Base-by-base conservation (phyloP, 2,888 invertebrate genomes). In the Drosophila paranaensis region DNA sequence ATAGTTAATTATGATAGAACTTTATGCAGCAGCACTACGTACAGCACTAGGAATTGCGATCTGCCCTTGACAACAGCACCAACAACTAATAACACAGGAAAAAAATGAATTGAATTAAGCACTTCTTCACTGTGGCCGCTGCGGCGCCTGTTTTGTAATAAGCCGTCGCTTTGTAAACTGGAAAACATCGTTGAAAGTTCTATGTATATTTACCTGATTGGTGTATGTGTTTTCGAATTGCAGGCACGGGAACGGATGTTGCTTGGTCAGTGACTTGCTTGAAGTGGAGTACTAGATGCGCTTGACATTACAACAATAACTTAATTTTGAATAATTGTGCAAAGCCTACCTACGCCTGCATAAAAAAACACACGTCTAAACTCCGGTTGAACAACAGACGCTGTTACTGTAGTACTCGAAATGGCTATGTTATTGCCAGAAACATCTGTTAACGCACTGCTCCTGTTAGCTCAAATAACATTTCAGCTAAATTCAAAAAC, bases 101-200 rank as follows among this genome's bases (percentile, higher is more conserved):
- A 40, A 54, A 27, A 51, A 30, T 11, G 6, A 20, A 37, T 14
- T 64, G 4, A 46, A 48, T 45, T 65, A 42, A 43, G 25, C 48
- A 70, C 43, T 63, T 48, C 51, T 39, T 35, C n/a, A 39, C 33
- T 50, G 45, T 3, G 48, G 50, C 11, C n/a, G 16, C 58, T 27
- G 25, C 53, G 62, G 61, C 69, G 73, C 60, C 74, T 71, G 78
- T 77, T 74, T 77, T 77, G 74, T 77, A 74, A 78, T 68, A 55
- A 74, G 57, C 63, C 30, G 61, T 35, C 42, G 37, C n/a, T 37
- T 54, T 63, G 55, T 60, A 51, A 60, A 48, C 35, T 68, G 51
- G 40, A 43, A 60, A 72, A 40, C 56, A 53, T 60, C n/a, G 2
- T 27, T 40, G 54, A 20, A 33, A 20, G 13, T 33, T 43, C 33